phyloP scores from a whole-genome alignment of 2,797 vertebrate species.

The Capromys pilorides region DNA sequence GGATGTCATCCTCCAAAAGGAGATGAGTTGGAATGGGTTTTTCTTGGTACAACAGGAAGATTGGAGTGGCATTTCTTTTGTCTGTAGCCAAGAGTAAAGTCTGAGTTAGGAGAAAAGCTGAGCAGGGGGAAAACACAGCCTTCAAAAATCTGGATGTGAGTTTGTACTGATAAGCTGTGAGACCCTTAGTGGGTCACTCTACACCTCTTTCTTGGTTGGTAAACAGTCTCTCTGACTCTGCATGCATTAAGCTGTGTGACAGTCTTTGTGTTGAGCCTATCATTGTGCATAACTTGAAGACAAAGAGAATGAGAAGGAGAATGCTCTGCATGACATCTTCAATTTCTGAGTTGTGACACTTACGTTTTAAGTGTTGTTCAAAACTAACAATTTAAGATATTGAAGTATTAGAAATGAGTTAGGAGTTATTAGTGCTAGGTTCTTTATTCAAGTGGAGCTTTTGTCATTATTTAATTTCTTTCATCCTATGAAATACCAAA shows the following conservation, averaged over 20 bases:
- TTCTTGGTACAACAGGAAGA: neutral
- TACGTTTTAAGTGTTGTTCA: constrained; percentile 56
- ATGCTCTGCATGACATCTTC: neutral
- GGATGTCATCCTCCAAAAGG: neutral
- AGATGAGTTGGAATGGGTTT: neutral
- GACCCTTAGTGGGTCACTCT: neutral
- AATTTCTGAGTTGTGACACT: neutral
- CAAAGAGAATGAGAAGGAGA: constrained; percentile 6
- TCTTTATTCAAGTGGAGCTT: constrained; percentile 37
- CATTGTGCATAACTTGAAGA: neutral
- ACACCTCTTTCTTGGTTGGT: neutral
- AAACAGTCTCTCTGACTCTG: neutral
- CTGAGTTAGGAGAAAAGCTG: neutral
- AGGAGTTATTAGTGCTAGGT: neutral
- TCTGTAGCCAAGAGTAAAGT: neutral
- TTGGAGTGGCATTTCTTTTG: neutral
- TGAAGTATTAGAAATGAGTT: constrained; percentile 42
- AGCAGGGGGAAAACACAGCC: neutral
- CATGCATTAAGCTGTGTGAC: neutral
- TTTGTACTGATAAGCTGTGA: neutral
- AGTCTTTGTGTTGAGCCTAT: neutral
- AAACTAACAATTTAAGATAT: neutral
- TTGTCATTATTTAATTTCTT: constrained; percentile 16
- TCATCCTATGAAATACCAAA: neutral
- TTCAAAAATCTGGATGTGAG: neutral